Evolutionary conservation across 2,113 vertebrate genomes (phyloP), one percentile per base, ranked within the genome.

Genomic region (Prolemur simus): DNA sequence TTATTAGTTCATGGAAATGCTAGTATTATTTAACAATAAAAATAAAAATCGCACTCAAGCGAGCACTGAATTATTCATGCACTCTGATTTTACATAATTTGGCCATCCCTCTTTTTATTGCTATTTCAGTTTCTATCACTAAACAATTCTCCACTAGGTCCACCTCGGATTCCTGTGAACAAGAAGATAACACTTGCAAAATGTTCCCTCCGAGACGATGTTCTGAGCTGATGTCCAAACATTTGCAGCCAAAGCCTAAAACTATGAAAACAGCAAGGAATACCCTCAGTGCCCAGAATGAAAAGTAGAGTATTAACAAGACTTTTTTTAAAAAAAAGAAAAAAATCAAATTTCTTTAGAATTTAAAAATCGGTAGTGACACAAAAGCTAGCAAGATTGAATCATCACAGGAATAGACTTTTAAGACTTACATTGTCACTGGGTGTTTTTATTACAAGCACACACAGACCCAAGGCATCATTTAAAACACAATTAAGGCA

Each of bases 401-500:
- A 95, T 74, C 87, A 93, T 96, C 96, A 68, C 29, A 68, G 96
- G 86, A 95, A 89, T 1, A 85, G 27, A 91, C 84, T 97, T 95
- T 83, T 56, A 83, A 84, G 32, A n/a, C 17, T 37, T 80, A 78
- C 6, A 32, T 21, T 96, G 97, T 96, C 92, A 96, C 49, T 60
- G 49, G 52, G 21, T 94, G 80, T 89, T 98, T 98, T 98, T 97
- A 98, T 98, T 98, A 93, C 96, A 94, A 98, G 97, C 81, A 73
- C 74, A 93, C 91, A 97, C 71, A 60, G 91, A 92, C 81, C 64
- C 66, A 85, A 3, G 4, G 84, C 98, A 98, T 73, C 87, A 96
- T 97, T 98, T 98, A 97, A 98, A 98, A 97, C 77, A 98, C 97
- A 98, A 98, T 98, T 96, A 98, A 96, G 98, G 94, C 45, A 47